Percentiles rank a stretch among this genome's conserved stretches.
Evolutionary conservation across 2,888 invertebrate species (phyloP).

Genomic region (Drosophila multiciliata): DNA sequence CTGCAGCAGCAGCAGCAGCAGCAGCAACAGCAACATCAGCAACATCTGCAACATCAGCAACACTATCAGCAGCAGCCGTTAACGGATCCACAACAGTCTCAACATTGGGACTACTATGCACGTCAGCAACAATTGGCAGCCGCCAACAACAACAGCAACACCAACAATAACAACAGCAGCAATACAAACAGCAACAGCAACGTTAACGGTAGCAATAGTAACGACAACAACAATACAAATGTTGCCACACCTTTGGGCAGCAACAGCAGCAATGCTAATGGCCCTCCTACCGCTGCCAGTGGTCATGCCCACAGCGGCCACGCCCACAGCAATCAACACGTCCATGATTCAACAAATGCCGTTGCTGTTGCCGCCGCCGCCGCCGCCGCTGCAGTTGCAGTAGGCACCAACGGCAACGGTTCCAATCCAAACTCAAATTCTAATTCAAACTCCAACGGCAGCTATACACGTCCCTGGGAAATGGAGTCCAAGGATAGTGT

Average conservation of each 20-base stretch:
- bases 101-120: constrained; percentile 84
- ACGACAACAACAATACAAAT: constrained; percentile 57
- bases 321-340: constrained; percentile 39
- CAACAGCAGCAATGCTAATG: constrained; percentile 61
- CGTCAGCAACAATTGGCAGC: constrained; percentile 67
- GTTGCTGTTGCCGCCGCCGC: constrained; percentile 64
- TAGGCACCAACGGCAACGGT: constrained; percentile 62
- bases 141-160: constrained; percentile 62
- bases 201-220: constrained; percentile 54
- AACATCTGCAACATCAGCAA: constrained; percentile 55
- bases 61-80: constrained; percentile 57
- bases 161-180: constrained; percentile 56
- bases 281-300: constrained; percentile 49
- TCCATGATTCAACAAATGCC: constrained; percentile 67
- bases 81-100: constrained; percentile 70
- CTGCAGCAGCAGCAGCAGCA: constrained; percentile 69
- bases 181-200: constrained; percentile 68
- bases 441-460: constrained; percentile 79
- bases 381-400: constrained; percentile 64
- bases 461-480: constrained; percentile 85
- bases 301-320: constrained; percentile 44
- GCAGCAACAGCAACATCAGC: constrained; percentile 28
- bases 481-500: constrained; percentile 87
- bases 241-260: constrained; percentile 59
- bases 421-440: constrained; percentile 64